Evolutionary conservation across 1,140 invertebrate species (phyloP), one percentile per base, ranked within the genome.

Genomic region (Sycophaga agraensis): DNA sequence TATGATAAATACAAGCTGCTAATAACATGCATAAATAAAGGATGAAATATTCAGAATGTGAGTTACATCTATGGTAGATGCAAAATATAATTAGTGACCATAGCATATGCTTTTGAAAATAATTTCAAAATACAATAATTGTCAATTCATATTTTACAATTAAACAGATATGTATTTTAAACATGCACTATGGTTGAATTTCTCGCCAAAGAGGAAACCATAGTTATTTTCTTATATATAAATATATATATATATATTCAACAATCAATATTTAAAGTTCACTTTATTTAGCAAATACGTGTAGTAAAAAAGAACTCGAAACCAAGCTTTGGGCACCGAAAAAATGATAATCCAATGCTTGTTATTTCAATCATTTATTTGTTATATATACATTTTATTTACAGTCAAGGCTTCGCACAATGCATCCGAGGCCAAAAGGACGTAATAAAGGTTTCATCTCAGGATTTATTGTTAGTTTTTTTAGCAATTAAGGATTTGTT

Each of bases 351-450:
- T 63, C 61, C 54, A 51, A 57, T 16, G 35, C 43, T 53, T 40
- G 48, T 40, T n/a, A 37, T 17, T 66, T 48, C 17, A 35, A 58
- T 9, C 57, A 54, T 57, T 45, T 34, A 28, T 4, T 31, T 66
- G 67, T 22, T 50, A 63, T 8, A n/a, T n/a, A n/a, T n/a, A n/a
- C n/a, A n/a, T n/a, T n/a, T 11, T 24, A 24, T 68, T 77, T 69
- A 71, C 76, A 80, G 79, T 77, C 79, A 78, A 76, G 74, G 74
- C 73, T 75, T 79, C 73, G 73, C 74, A 68, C 73, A 76, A 75
- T 74, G 77, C 72, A 80, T 76, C 71, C 72, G 75, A 80, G 74
- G 73, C 72, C 73, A 76, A 51, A 73, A 71, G 70, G 69, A 71
- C 66, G 71, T 60, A 69, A 62, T 35, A 48, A 28, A 67, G 66